Conservation (phyloP, 2,797 vertebrate genomes). For the Aulostomus chinensis region DNA sequence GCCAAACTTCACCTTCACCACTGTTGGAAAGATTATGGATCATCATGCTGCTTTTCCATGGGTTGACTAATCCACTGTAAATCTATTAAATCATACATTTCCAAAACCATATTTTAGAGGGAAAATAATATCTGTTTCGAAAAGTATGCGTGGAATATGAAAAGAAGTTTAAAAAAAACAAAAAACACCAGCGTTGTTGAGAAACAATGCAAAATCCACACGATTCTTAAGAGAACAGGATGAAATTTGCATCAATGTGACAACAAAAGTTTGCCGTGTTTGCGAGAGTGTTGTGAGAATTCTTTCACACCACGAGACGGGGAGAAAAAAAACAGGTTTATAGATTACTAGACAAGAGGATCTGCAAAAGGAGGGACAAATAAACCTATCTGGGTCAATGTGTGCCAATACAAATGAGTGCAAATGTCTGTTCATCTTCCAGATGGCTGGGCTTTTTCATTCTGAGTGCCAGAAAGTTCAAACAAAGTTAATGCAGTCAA, state of each 20-base stretch:
- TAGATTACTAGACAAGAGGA: slow-evolving; percentile 18
- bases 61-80: no score
- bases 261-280: no score
- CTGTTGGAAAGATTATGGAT: slow-evolving; percentile 62
- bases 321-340: slow-evolving; percentile 4
- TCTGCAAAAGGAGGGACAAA: slow-evolving; percentile 20
- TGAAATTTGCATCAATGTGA: no score
- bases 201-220: no score
- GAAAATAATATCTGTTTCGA: no score
- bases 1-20: slow-evolving; percentile 96
- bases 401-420: slow-evolving; percentile 20
- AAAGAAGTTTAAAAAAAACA: no score
- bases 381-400: slow-evolving; percentile 41
- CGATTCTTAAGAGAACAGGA: no score
- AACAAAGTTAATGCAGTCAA: slow-evolving; percentile 20
- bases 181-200: no score
- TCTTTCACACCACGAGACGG: not conserved
- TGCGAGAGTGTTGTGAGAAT: slow-evolving; percentile 3
- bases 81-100: no score
- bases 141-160: no score
- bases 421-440: slow-evolving; percentile 36
- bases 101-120: no score
- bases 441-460: slow-evolving; percentile 40
- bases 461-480: slow-evolving; percentile 30
- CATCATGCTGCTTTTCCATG: not conserved